Conservation (phyloP, 2,113 vertebrate genomes). For the Myocastor coypus region DNA sequence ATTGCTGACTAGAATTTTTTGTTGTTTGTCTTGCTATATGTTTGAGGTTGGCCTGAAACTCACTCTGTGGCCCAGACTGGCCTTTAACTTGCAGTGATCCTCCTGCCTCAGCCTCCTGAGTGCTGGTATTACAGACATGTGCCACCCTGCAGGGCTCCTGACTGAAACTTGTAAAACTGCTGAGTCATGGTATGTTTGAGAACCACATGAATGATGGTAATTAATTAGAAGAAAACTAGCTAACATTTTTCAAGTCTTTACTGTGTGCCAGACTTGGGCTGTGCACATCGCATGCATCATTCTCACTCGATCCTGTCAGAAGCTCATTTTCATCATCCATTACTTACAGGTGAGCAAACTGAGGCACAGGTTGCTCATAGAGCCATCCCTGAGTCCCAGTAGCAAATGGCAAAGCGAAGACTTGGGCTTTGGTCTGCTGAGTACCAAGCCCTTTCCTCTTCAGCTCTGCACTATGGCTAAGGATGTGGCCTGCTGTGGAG, state of each 20-base stretch:
- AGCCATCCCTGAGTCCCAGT: background rate
- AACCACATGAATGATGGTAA: background rate
- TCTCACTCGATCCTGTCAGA: background rate
- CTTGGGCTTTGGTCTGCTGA: background rate
- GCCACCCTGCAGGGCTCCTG: background rate
- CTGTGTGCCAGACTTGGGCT: background rate
- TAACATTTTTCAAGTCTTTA: conserved; percentile 46
- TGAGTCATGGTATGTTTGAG: background rate
- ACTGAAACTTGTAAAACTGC: conserved; percentile 9
- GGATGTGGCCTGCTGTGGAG: background rate
- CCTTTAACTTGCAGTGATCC: background rate
- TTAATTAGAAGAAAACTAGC: conserved; percentile 42
- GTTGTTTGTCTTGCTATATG: background rate
- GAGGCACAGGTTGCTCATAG: conserved; percentile 30
- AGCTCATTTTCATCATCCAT: conserved; percentile 12
- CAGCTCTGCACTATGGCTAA: background rate
- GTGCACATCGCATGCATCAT: background rate
- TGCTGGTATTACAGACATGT: background rate
- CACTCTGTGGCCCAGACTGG: background rate
- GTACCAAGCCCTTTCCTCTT: background rate
- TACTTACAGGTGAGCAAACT: background rate
- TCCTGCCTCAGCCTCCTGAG: background rate
- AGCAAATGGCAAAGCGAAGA: conserved; percentile 25
- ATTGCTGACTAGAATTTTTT: conserved; percentile 12
- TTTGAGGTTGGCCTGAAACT: background rate